Percentiles rank a stretch among this genome's conserved stretches.
Evolutionary conservation across 1,140 invertebrate species (phyloP).

Genomic region (Drosophila triauraria): DNA sequence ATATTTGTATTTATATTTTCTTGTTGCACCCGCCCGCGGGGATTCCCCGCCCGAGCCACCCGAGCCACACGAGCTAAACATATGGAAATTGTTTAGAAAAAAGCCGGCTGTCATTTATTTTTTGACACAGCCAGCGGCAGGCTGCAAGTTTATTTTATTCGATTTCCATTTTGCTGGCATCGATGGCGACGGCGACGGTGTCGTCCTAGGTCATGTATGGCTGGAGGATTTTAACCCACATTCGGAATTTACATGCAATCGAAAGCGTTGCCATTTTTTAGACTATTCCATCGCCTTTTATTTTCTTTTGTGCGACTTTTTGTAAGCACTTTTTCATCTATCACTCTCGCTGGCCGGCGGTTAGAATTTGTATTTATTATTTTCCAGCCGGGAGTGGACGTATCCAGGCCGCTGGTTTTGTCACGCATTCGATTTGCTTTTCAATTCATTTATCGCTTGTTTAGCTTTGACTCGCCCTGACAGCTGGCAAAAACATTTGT

Average conservation of each 20-base stretch:
- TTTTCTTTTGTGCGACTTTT: constrained; percentile 19
- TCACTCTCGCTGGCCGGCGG: constrained; percentile 57
- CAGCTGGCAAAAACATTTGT: constrained; percentile 58
- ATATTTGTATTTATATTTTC: constrained; percentile 65
- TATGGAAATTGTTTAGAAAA: constrained; percentile 72
- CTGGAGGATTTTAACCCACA: constrained; percentile 68
- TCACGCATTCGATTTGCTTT: constrained; percentile 47
- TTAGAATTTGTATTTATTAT: constrained; percentile 70
- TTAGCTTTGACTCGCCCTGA: constrained; percentile 50
- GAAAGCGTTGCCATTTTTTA: constrained; percentile 57
- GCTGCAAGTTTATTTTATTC: constrained; percentile 49
- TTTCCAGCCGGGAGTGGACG: constrained; percentile 9
- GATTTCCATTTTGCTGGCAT: constrained; percentile 47
- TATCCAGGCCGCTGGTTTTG: constrained; percentile 33
- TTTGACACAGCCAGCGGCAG: constrained; percentile 33
- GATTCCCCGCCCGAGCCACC: too few species aligned
- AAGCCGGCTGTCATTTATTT: constrained; percentile 63
- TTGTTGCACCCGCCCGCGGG: constrained; percentile 42
- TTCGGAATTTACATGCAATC: constrained; percentile 67
- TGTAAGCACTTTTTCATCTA: constrained; percentile 33
- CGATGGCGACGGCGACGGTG: constrained; percentile 12
- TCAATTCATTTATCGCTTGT: constrained; percentile 49
- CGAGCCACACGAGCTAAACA: constrained; percentile 51
- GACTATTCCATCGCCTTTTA: constrained; percentile 12
- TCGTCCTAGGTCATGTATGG: constrained; percentile 71